A percentile compares a stretch with the other conserved stretches of the same genome.
Conservation (phyloP, 2,113 vertebrate genomes). For the Prolemur simus region DNA sequence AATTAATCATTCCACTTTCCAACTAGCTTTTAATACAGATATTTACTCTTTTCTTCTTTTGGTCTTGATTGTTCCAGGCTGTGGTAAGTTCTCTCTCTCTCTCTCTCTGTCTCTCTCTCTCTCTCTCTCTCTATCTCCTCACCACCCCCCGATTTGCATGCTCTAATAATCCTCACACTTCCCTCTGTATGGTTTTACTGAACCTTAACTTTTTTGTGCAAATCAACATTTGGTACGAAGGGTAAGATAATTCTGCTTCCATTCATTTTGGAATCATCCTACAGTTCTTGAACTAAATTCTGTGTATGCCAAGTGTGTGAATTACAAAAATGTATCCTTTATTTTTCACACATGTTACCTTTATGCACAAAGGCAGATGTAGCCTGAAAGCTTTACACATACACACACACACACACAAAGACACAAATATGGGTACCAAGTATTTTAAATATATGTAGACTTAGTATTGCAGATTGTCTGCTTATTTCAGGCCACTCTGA, state of each 20-base stretch:
- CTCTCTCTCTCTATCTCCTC: conserved; percentile 77
- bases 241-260: conserved; percentile 67
- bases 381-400: not conserved
- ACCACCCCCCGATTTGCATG: conserved; percentile 80
- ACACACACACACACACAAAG: not conserved
- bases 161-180: conserved; percentile 82
- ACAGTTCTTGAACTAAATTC: conserved; percentile 81
- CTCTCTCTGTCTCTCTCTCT: no score
- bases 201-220: conserved; percentile 77
- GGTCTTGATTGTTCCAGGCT: conserved; percentile 92
- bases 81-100: conserved; percentile 94
- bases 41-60: conserved; percentile 93
- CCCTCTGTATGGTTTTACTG: conserved; percentile 73
- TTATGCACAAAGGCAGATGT: not conserved
- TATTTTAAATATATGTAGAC: not conserved
- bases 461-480: not conserved
- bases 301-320: conserved; percentile 67
- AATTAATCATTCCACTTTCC: conserved; percentile 72
- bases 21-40: conserved; percentile 87
- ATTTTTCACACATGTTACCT: not conserved
- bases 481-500: not conserved
- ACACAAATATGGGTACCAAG: not conserved
- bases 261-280: conserved; percentile 54
- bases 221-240: conserved; percentile 34
- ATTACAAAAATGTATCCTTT: conserved; percentile 74